These are phyloP conservation scores for Huso huso DNA, from an alignment of 2,797 vertebrate species.

Conservation along the genomic window DNA sequence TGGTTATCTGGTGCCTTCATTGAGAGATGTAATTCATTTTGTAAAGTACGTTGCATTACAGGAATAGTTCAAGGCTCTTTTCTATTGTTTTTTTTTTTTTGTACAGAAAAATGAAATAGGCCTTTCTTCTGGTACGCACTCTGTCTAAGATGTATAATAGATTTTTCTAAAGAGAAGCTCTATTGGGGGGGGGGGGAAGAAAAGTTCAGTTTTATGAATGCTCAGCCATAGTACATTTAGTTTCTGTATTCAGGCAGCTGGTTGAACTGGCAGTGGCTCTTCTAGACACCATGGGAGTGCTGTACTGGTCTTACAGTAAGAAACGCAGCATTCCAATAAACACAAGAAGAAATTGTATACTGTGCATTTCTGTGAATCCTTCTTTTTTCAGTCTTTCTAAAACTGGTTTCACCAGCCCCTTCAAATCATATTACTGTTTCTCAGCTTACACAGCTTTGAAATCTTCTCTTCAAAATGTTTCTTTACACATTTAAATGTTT, in stretches of 20 bases:
- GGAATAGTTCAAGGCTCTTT: background rate
- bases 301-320: too few relatives aligned
- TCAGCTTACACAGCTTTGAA: too few relatives aligned
- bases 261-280: background rate
- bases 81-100: background rate
- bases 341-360: too few relatives aligned
- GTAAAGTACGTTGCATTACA: background rate
- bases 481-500: too few relatives aligned
- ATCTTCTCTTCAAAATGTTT: too few relatives aligned
- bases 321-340: too few relatives aligned
- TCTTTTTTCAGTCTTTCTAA: too few relatives aligned
- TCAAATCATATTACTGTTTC: too few relatives aligned
- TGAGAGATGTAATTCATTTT: background rate
- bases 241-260: background rate
- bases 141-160: background rate
- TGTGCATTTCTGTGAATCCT: too few relatives aligned
- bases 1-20: background rate
- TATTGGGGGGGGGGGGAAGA: background rate
- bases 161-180: background rate
- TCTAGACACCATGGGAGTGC: too few relatives aligned
- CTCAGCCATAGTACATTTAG: background rate
- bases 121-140: background rate
- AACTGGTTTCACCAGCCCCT: too few relatives aligned
- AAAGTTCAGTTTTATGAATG: background rate
- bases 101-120: background rate